Evolutionary conservation across 2,888 invertebrate species (phyloP), one percentile per base, ranked within the genome.

Genomic region (Hirtodrosophila histrioides): DNA sequence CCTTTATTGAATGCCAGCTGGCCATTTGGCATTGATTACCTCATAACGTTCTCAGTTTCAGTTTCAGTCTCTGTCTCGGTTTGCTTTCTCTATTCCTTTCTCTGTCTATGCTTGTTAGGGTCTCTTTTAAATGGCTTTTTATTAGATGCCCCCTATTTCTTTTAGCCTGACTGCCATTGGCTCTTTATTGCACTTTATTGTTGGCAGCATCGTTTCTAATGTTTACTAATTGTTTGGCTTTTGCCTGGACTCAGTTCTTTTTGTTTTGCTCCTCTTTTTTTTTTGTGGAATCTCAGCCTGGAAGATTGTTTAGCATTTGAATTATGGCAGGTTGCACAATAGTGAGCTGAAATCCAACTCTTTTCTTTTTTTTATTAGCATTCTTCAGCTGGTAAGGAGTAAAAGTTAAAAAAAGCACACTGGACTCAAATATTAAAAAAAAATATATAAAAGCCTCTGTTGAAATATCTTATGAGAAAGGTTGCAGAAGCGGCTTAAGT

Each of bases 11-110:
- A 75, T 65, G 60, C 12, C 50, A 40, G 57, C 6, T 27, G 27
- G 27, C 27, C 11, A 10, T 61, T 56, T 45, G 62, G 41, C 64
- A 71, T 75, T 75, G 72, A 78, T 75, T 75, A 81, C 55, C 41
- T 43, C 56, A 66, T 62, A 49, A 46, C 27, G 40, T 63, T 65
- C 36, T 24, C 31, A 37, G 27, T 39, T 11, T 24, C 31, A 37
- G 27, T 39, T 11, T 46, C 17, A 44, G 11, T 27, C 9, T 63
- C 29, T 31, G 35, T 17, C 17, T 17, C 17, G 17, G 39, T 23
- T 23, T 29, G 3, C 31, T 44, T n/a, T 31, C 31, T 31, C 10
- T 44, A 17, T 17, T 31, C 17, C 9, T 35, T 50, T 54, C 12
- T n/a, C 43, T 56, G 35, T 24, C 37, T 40, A 23, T 49, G 40